Conservation (phyloP, 1,140 invertebrate species). For the Sminthurides bifidus region DNA sequence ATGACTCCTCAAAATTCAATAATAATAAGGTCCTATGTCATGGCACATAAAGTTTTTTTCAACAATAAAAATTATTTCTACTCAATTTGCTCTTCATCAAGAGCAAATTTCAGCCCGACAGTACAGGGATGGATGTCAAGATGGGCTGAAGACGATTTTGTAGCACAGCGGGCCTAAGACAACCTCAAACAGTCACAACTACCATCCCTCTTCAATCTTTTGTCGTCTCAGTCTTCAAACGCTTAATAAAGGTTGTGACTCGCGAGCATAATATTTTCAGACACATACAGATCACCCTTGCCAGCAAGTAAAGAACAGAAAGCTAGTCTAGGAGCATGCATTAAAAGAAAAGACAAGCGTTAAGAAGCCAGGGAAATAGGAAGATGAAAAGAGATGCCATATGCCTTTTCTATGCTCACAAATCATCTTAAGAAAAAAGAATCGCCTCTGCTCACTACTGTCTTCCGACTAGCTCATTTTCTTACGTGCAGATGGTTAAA, state of each 20-base stretch:
- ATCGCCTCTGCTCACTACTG: too few relatives aligned
- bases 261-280: background rate
- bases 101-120: too few relatives aligned
- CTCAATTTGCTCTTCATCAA: too few relatives aligned
- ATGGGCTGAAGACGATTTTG: too few relatives aligned
- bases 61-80: too few relatives aligned
- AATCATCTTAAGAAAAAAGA: slow-evolving; percentile 17
- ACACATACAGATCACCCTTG: background rate
- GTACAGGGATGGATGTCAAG: too few relatives aligned
- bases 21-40: slow-evolving; percentile 5
- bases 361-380: background rate
- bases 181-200: too few relatives aligned
- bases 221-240: background rate
- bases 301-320: background rate
- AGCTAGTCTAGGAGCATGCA: background rate
- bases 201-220: too few relatives aligned
- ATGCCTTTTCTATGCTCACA: slow-evolving; percentile 13
- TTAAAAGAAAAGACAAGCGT: background rate
- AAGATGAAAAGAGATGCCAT: slow-evolving; percentile 16
- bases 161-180: too few relatives aligned
- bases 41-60: background rate
- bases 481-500: slow-evolving; percentile 22
- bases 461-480: too few relatives aligned
- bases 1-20: slow-evolving; percentile 7
- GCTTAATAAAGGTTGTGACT: too few relatives aligned